These are phyloP conservation scores for Aphodius sticticus DNA, from an alignment of 2,888 invertebrate species.

Conservation along the genomic window DNA sequence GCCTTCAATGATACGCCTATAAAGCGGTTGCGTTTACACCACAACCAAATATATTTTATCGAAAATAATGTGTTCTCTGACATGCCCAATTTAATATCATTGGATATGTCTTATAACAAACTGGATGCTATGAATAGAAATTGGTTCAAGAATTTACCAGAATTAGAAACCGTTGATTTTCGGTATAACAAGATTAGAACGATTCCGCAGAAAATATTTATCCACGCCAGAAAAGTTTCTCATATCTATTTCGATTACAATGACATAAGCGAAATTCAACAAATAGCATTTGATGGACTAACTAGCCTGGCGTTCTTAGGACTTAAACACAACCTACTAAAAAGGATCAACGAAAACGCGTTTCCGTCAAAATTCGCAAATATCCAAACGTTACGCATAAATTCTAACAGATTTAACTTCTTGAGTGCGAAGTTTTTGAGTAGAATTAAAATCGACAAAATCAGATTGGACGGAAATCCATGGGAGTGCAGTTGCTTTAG, in stretches of 20 bases:
- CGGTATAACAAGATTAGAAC: conserved; percentile 27
- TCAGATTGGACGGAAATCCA: conserved; percentile 33
- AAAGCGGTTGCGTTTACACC: conserved; percentile 22
- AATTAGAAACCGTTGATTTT: conserved; percentile 29
- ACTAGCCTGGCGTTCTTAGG: conserved; percentile 21
- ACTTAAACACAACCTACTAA: conserved; percentile 29
- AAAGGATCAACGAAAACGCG: conserved; percentile 13
- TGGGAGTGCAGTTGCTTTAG: conserved; percentile 29
- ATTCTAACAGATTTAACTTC: conserved; percentile 25
- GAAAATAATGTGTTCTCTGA: conserved; percentile 27
- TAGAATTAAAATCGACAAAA: conserved; percentile 6
- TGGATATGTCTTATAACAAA: conserved; percentile 32
- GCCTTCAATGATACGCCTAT: conserved; percentile 26
- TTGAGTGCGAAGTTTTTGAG: conserved; percentile 12
- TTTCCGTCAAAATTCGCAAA: conserved; percentile 26
- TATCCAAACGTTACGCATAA: conserved; percentile 25
- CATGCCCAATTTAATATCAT: conserved; percentile 10
- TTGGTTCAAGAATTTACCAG: conserved; percentile 31
- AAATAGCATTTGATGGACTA: conserved; percentile 30
- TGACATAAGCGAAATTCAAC: conserved; percentile 27
- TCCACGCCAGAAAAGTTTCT: conserved; percentile 10
- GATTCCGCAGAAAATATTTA: conserved; percentile 25
- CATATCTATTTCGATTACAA: conserved; percentile 30
- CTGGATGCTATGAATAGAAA: conserved; percentile 13
- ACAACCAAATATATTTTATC: conserved; percentile 29